A percentile compares a stretch with the other conserved stretches of the same genome.
These are phyloP conservation scores for Polymixis flavicincta DNA, from an alignment of 2,888 invertebrate species.

Conservation along the genomic window DNA sequence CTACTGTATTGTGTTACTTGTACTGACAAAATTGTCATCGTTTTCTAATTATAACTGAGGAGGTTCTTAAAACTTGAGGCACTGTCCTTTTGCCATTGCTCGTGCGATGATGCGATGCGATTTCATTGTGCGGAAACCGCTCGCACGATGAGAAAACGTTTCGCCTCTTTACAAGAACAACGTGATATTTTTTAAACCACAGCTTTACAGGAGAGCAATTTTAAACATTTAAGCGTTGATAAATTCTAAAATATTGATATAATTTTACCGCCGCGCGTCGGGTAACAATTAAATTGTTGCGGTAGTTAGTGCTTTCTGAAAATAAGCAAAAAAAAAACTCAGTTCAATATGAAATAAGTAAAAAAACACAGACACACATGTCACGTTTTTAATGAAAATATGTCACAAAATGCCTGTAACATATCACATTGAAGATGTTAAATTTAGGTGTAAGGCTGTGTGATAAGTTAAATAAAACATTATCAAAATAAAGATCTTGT, in stretches of 20 bases:
- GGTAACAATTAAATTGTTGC: constrained; percentile 43
- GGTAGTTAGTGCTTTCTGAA: constrained; percentile 33
- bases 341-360: constrained; percentile 28
- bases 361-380: constrained; percentile 29
- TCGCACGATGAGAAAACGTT: too few relatives aligned
- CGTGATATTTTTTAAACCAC: too few relatives aligned
- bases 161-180: too few relatives aligned
- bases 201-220: constrained; percentile 40
- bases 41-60: too few relatives aligned
- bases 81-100: too few relatives aligned
- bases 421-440: constrained; percentile 42
- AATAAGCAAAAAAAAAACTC: constrained; percentile 27
- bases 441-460: constrained; percentile 27
- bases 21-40: too few relatives aligned
- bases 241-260: constrained; percentile 39
- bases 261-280: background rate
- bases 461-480: constrained; percentile 19
- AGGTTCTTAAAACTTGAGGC: too few relatives aligned
- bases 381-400: constrained; percentile 41
- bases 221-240: constrained; percentile 29
- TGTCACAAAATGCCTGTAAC: constrained; percentile 42
- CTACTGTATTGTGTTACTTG: too few relatives aligned
- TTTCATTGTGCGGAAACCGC: too few relatives aligned
- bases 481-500: constrained; percentile 32
- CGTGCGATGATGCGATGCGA: too few relatives aligned